Evolutionary conservation across 2,888 invertebrate genomes (phyloP).

Genomic region (Rotaria magnacalcarata): DNA sequence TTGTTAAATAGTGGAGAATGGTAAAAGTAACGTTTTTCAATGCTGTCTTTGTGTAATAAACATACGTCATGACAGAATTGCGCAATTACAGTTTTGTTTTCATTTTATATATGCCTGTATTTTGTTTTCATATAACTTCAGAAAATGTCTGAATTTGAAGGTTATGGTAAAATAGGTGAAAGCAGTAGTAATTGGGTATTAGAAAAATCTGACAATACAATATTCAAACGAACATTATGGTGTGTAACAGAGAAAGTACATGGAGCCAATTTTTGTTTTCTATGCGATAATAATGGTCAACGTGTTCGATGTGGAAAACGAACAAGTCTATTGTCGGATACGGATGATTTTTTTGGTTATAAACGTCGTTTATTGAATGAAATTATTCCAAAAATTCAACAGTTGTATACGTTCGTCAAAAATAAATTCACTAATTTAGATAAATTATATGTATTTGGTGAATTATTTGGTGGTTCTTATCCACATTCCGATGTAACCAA

Average conservation of each 20-base stretch:
- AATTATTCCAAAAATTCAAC: neutral
- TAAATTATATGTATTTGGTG: neutral
- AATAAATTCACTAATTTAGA: neutral
- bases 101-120: neutral
- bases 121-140: no score
- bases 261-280: slow-evolving; percentile 4
- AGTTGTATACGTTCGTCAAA: neutral
- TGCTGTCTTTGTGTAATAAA: neutral
- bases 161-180: neutral
- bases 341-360: slow-evolving; percentile 9
- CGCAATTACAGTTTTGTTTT: neutral
- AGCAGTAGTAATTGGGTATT: neutral
- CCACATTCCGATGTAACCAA: neutral
- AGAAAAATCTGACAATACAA: neutral
- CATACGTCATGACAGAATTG: neutral
- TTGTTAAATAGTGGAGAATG: neutral
- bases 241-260: neutral
- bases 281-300: neutral
- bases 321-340: neutral
- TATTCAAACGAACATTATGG: neutral
- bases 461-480: neutral
- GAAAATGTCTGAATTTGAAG: neutral
- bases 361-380: neutral
- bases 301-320: neutral
- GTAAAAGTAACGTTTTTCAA: neutral